Conservation (phyloP, 2,113 vertebrate genomes). For the Micromys minutus region DNA sequence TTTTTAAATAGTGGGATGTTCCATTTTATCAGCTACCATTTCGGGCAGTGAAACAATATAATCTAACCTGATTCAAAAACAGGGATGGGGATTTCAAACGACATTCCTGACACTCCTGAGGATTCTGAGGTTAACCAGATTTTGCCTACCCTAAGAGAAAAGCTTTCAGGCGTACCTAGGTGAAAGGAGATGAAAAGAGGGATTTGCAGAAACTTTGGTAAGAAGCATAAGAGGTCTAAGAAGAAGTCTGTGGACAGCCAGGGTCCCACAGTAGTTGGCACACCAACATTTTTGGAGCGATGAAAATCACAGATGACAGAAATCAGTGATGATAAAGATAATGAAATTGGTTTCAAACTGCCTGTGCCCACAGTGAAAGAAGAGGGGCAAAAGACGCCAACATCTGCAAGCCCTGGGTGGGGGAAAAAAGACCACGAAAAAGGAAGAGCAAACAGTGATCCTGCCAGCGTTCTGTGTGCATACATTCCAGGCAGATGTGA, state of each 20-base stretch:
- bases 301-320: too few species aligned
- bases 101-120: background rate
- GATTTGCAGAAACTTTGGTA: too few species aligned
- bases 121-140: background rate
- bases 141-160: background rate
- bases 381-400: background rate
- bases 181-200: too few species aligned
- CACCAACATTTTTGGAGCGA: too few species aligned
- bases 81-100: background rate
- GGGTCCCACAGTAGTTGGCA: too few species aligned
- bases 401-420: too few species aligned
- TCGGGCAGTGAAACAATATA: constrained; percentile 91
- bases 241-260: too few species aligned
- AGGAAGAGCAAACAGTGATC: background rate
- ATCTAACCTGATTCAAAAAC: constrained; percentile 79
- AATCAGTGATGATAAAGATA: too few species aligned
- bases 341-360: constrained; percentile 68
- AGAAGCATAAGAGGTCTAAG: too few species aligned
- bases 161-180: constrained; percentile 57
- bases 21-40: constrained; percentile 85
- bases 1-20: constrained; percentile 87
- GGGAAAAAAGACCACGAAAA: background rate
- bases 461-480: too few species aligned
- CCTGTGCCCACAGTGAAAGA: constrained; percentile 70
- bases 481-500: background rate